Evolutionary conservation across 2,888 invertebrate species (phyloP).

Genomic region (Boloria selene): DNA sequence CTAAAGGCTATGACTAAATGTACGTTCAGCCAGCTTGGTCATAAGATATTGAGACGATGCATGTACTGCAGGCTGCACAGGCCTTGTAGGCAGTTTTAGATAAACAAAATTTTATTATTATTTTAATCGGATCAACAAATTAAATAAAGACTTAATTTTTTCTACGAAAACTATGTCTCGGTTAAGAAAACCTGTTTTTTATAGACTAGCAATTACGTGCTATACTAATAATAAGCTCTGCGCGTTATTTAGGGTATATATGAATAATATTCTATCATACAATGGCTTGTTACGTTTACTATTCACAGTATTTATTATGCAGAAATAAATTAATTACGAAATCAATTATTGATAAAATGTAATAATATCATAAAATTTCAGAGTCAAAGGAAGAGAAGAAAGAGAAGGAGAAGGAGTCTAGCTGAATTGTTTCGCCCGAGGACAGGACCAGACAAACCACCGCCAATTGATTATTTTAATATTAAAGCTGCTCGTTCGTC

Average conservation of each 20-base stretch:
- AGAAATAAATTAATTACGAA: too few relatives aligned
- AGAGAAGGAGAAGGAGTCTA: slow-evolving; percentile 86
- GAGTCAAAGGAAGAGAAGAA: slow-evolving; percentile 87
- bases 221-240: slow-evolving; percentile 7
- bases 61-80: background rate
- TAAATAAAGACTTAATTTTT: too few relatives aligned
- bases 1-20: slow-evolving; percentile 59
- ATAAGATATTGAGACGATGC: slow-evolving; percentile 59
- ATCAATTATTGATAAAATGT: background rate
- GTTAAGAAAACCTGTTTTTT: background rate
- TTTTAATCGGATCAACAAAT: background rate
- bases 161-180: too few relatives aligned
- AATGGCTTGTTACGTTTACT: too few relatives aligned
- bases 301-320: too few relatives aligned
- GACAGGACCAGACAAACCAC: slow-evolving; percentile 79
- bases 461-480: slow-evolving; percentile 80
- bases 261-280: slow-evolving; percentile 10
- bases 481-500: slow-evolving; percentile 59
- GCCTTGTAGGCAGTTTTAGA: background rate
- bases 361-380: slow-evolving; percentile 58
- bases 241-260: background rate
- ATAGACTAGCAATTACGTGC: background rate
- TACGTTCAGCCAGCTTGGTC: slow-evolving; percentile 73
- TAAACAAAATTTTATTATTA: background rate
- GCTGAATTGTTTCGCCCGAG: slow-evolving; percentile 82